Evolutionary conservation across 2,888 invertebrate species (phyloP).

Genomic region (Synanthedon vespiformis): DNA sequence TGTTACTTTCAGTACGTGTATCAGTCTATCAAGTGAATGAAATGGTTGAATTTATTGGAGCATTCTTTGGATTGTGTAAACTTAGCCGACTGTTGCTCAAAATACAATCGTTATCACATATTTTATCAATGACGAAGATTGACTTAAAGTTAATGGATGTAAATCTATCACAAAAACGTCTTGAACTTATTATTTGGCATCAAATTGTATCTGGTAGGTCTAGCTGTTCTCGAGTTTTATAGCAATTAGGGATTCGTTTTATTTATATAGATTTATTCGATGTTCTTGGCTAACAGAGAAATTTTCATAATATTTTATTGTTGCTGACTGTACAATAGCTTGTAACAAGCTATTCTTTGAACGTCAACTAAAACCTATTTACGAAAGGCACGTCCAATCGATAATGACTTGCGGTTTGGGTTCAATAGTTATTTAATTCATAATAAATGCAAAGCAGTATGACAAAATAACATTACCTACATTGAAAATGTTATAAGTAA

Average conservation of each 20-base stretch:
- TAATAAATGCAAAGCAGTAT: neutral
- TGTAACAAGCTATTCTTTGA: neutral
- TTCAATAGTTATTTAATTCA: neutral
- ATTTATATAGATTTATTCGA: no score
- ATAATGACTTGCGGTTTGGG: neutral
- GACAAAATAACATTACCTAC: neutral
- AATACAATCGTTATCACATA: no score
- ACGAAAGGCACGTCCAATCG: neutral
- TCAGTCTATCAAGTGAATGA: slow-evolving; percentile 1
- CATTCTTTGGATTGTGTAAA: neutral
- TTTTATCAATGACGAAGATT: neutral
- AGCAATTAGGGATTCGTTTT: no score
- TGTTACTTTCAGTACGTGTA: neutral
- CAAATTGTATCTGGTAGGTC: no score
- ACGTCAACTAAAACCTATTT: neutral
- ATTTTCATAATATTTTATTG: no score
- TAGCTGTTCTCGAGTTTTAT: no score
- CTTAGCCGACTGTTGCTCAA: neutral
- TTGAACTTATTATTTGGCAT: no score
- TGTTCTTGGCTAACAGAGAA: no score
- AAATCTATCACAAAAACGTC: no score
- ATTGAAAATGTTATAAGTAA: no score
- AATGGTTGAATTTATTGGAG: slow-evolving; percentile 4
- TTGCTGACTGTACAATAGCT: no score
- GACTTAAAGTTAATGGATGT: no score